Evolutionary conservation across 2,797 vertebrate species (phyloP).

Genomic region (Anniella stebbinsi): DNA sequence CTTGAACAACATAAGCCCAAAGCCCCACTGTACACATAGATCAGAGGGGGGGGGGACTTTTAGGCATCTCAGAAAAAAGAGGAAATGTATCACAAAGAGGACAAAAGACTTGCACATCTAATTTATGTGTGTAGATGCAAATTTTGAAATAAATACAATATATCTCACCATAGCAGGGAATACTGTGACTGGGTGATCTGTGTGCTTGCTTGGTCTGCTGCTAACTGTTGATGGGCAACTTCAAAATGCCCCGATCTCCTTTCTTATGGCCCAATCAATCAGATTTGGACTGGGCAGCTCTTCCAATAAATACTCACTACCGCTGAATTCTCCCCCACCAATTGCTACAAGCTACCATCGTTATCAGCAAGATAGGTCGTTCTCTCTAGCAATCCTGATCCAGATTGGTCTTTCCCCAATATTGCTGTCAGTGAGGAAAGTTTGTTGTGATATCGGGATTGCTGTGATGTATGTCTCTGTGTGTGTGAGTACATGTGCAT

Average conservation of each 20-base stretch:
- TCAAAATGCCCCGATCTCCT: not conserved
- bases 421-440: too few relatives aligned
- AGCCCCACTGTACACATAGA: not conserved
- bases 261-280: too few relatives aligned
- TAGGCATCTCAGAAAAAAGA: not conserved
- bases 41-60: not conserved
- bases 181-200: not conserved
- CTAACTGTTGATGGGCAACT: not conserved
- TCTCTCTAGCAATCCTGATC: too few relatives aligned
- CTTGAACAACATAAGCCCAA: not conserved
- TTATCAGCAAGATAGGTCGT: too few relatives aligned
- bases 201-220: not conserved
- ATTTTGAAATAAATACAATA: not conserved
- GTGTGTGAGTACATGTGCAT: too few relatives aligned
- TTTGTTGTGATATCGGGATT: too few relatives aligned
- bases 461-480: too few relatives aligned
- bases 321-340: too few relatives aligned
- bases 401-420: too few relatives aligned
- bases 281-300: too few relatives aligned
- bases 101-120: not conserved
- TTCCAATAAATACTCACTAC: too few relatives aligned
- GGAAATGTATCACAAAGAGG: not conserved
- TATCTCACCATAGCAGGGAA: not conserved
- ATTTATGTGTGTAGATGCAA: not conserved
- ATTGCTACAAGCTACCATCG: too few relatives aligned